These are phyloP conservation scores for Antechinus flavipes DNA, from an alignment of 2,113 vertebrate species.

Conservation along the genomic window DNA sequence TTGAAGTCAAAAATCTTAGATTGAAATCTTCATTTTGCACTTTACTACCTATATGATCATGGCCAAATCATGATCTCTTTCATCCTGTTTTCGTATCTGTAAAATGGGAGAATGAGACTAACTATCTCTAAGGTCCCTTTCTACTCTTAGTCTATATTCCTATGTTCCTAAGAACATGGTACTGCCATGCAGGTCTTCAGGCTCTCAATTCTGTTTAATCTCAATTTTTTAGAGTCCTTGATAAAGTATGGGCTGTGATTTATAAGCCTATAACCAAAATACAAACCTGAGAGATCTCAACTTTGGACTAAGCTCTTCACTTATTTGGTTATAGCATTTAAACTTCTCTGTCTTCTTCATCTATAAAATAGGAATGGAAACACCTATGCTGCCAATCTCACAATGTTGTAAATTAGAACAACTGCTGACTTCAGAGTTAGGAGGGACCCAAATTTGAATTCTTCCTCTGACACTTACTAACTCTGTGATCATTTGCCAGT, in stretches of 20 bases:
- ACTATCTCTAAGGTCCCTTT: not conserved
- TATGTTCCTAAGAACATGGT: not conserved
- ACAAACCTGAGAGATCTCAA: not conserved
- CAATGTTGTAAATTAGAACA: not conserved
- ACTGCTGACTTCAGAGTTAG: not conserved
- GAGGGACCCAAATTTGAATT: not conserved
- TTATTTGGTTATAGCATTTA: not conserved
- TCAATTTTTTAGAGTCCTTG: conserved; percentile 38
- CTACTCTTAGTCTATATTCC: not conserved
- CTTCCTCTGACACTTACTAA: not conserved
- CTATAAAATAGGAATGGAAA: not conserved
- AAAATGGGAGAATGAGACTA: not conserved
- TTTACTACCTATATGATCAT: not conserved
- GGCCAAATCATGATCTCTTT: not conserved
- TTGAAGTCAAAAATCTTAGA: not conserved
- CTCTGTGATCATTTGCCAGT: not conserved
- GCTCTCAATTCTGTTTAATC: conserved; percentile 24
- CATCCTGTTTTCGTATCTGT: not conserved
- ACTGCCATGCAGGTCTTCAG: not conserved
- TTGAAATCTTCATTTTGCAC: not conserved
- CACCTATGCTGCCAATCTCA: not conserved
- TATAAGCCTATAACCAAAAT: not conserved
- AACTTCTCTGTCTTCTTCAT: not conserved
- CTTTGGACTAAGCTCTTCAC: not conserved
- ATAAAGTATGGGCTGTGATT: not conserved